A percentile compares a stretch with the other conserved stretches of the same genome.
Evolutionary conservation across 2,888 invertebrate species (phyloP).

Genomic region (Gisinianus flammeolus): DNA sequence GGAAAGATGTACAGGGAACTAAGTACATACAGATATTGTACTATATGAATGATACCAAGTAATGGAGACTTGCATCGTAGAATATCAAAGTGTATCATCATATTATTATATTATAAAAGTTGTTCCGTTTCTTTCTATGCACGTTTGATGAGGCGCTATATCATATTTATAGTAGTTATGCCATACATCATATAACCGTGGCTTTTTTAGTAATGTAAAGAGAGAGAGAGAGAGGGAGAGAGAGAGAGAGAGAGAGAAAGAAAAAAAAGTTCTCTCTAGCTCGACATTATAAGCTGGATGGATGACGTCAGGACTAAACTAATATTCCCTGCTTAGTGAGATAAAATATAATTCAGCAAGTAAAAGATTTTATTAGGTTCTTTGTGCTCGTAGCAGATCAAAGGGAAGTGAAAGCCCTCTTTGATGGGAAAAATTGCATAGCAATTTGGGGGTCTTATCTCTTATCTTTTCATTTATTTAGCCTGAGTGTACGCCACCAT

Average conservation of each 20-base stretch:
- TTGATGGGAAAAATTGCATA: constrained; percentile 44
- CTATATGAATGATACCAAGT: no score
- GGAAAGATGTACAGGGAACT: no score
- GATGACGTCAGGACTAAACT: constrained; percentile 46
- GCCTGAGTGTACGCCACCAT: constrained; percentile 34
- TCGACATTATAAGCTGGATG: constrained; percentile 39
- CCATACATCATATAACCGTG: neutral
- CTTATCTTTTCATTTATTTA: constrained; percentile 44
- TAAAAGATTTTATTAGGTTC: constrained; percentile 48
- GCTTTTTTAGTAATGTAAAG: neutral
- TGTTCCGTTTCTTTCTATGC: no score
- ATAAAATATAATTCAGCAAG: constrained; percentile 47
- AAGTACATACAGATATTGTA: no score
- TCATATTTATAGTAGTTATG: neutral
- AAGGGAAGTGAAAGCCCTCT: constrained; percentile 42
- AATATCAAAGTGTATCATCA: no score
- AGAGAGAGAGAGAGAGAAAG: neutral
- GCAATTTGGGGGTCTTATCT: constrained; percentile 44
- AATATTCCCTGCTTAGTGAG: constrained; percentile 44
- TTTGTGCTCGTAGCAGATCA: constrained; percentile 46
- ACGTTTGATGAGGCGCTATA: no score
- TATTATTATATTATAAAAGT: no score
- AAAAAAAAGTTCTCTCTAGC: constrained; percentile 16
- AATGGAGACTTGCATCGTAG: no score
- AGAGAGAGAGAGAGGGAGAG: neutral